These are phyloP conservation scores for Erethizon dorsatum DNA, from an alignment of 2,797 vertebrate species.

Conservation along the genomic window DNA sequence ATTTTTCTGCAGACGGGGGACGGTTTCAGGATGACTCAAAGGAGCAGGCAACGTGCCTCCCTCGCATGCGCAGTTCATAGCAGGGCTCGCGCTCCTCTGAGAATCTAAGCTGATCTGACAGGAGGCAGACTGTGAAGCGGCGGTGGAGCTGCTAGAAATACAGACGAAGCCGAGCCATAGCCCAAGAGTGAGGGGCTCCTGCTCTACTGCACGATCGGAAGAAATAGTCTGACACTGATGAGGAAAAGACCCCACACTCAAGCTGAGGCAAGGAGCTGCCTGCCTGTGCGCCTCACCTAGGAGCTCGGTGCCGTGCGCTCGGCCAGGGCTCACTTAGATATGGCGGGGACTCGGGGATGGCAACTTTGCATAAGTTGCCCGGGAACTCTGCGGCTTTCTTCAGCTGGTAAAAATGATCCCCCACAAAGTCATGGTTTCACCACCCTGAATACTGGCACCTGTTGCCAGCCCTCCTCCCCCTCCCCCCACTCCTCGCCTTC, in stretches of 20 bases:
- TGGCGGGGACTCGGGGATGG: neutral
- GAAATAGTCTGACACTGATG: neutral
- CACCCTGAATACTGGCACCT: neutral
- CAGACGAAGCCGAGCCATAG: neutral
- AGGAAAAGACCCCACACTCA: neutral
- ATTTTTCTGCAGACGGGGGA: neutral
- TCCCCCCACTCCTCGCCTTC: rapidly evolving
- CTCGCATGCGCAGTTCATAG: neutral
- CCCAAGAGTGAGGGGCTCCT: neutral
- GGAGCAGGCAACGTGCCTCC: neutral
- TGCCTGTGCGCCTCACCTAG: neutral
- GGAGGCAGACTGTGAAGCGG: neutral
- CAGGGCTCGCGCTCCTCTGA: neutral
- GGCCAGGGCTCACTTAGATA: neutral
- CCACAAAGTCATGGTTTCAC: neutral
- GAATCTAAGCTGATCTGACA: neutral
- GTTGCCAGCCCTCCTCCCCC: too few species aligned
- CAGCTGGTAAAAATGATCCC: neutral
- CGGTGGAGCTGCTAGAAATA: neutral
- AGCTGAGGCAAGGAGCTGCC: neutral
- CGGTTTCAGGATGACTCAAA: neutral
- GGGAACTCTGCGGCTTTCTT: neutral
- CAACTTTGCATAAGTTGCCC: neutral
- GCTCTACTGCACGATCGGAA: neutral
- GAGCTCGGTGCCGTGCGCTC: neutral